Evolutionary conservation across 1,140 invertebrate genomes (phyloP), one percentile per base, ranked within the genome.

Genomic region (Hesperophylax magnus): DNA sequence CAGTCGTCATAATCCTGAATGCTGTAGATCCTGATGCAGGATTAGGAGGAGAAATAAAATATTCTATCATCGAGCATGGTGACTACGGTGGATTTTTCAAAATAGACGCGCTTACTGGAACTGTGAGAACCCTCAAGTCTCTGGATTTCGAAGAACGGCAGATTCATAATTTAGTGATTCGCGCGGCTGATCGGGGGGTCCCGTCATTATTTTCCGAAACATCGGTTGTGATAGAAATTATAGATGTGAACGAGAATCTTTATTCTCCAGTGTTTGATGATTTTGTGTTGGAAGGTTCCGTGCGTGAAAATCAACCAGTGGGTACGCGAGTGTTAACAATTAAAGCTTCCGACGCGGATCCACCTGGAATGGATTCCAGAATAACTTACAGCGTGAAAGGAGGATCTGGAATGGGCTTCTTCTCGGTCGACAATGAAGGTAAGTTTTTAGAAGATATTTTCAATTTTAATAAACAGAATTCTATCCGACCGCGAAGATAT

Each of bases 161-260:
- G 85, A 91, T 96, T 65, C 96, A 97, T 87, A 95, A 93, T 85
- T 87, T 98, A 52, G 93, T 93, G 47, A 93, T 96, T 22, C 89
- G 92, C 27, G 96, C 95, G 0, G 90, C 90, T 18, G 96, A 97
- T 88, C 90, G 92, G 0, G 95, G 95, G 8, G 91, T 91, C 27
- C 93, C 94, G 0, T 88, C 93, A 0, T 86, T 96, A 24, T 91
- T 58, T 80, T 92, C 94, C 0, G 93, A 95, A 81, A 92, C 93
- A 54, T 92, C 92, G 77, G 89, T 95, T 14, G 91, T 95, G n/a
- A 92, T 98, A 3, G 94, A 97, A 86, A 92, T 98, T 11, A 93
- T 96, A 56, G 96, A 98, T 88, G 96, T 98, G 1, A 96, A 97
- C 86, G 96, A 97, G 87, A 97, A 97, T 87, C 88, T 94, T 1